Conservation (phyloP, 2,113 vertebrate species). For the Smithornis capensis region DNA sequence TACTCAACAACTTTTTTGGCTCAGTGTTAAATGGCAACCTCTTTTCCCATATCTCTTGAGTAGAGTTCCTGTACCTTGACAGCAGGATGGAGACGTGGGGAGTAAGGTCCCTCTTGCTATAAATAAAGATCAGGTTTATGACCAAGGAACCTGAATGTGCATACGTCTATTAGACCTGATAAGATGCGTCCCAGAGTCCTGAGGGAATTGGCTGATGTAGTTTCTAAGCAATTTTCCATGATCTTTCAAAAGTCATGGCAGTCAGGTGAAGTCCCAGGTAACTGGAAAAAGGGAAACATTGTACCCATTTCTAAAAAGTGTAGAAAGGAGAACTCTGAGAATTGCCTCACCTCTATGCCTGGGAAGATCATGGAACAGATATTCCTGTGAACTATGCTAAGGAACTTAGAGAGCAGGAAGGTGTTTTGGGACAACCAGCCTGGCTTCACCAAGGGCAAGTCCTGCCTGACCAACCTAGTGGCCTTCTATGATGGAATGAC, state of each 20-base stretch:
- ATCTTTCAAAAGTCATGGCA: background rate
- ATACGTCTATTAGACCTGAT: fast-evolving
- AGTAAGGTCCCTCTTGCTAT: background rate
- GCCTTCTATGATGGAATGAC: background rate
- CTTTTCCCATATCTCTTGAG: background rate
- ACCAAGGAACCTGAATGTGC: background rate
- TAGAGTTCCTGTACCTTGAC: background rate
- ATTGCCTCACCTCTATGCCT: background rate
- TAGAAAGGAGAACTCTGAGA: background rate
- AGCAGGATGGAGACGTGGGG: background rate
- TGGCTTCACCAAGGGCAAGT: fast-evolving
- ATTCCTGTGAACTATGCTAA: background rate
- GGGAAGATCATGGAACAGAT: background rate
- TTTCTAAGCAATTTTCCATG: background rate
- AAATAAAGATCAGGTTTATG: background rate
- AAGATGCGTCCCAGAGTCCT: background rate
- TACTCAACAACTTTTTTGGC: background rate
- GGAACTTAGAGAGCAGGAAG: fast-evolving
- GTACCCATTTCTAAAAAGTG: background rate
- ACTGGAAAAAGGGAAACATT: background rate
- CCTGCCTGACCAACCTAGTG: fast-evolving
- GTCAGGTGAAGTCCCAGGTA: background rate
- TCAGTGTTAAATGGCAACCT: background rate
- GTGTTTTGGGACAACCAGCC: background rate
- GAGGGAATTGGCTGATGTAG: background rate